Percentiles rank a stretch among this genome's conserved stretches.
Conservation (phyloP, 35 echinoderm and acorn worm genomes). For the Hemicentrotus pulcherrimus region DNA sequence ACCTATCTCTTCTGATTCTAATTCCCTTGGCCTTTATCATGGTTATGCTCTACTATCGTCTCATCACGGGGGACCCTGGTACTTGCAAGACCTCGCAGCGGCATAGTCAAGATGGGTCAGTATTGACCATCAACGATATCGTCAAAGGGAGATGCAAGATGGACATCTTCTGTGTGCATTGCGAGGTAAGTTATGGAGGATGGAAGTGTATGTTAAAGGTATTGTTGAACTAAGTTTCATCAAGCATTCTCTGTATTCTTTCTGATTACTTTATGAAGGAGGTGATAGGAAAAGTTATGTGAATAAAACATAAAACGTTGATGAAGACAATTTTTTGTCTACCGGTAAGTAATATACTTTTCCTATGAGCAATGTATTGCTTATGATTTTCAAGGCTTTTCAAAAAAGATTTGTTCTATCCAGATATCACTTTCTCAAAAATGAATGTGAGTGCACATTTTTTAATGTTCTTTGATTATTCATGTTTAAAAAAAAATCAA, state of each 20-base stretch:
- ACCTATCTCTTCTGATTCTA: constrained; percentile 47
- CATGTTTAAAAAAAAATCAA: no score
- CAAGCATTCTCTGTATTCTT: not conserved
- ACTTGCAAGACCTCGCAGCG: constrained; percentile 57
- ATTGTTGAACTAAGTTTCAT: not conserved
- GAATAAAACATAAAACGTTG: no score
- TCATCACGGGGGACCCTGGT: constrained; percentile 66
- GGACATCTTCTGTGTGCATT: constrained; percentile 61
- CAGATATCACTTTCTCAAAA: no score
- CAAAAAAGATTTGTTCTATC: no score
- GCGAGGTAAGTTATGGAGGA: constrained; percentile 60
- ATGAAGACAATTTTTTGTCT: no score
- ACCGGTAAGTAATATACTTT: no score
- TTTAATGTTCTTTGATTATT: no score
- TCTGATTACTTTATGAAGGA: not conserved
- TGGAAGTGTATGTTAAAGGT: not conserved
- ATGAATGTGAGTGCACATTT: no score
- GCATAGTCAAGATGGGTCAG: constrained; percentile 30
- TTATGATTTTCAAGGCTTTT: no score
- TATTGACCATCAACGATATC: constrained; percentile 71
- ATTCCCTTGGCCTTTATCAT: constrained; percentile 51
- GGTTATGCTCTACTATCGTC: constrained; percentile 64
- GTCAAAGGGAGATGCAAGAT: constrained; percentile 51
- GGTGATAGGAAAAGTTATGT: no score
- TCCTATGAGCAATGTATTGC: no score